phyloP scores from a whole-genome alignment of 1,140 invertebrate species.

The Carposina sasakii region DNA sequence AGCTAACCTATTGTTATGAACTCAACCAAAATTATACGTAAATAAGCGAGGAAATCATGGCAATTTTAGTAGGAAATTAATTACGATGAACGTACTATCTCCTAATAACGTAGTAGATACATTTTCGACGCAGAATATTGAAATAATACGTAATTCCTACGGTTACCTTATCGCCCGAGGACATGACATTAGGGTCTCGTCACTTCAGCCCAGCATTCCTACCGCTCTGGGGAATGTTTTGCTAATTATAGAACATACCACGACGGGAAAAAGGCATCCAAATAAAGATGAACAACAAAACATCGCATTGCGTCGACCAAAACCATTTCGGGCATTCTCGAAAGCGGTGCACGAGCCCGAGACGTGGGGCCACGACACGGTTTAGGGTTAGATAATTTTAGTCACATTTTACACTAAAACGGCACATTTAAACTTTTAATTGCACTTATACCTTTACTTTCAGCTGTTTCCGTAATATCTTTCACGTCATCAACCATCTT shows the following conservation, averaged over 20 bases:
- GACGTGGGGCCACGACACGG: constrained; percentile 68
- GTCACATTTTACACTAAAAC: constrained; percentile 67
- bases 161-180: too few relatives aligned
- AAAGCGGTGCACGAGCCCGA: constrained; percentile 57
- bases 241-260: constrained; percentile 68
- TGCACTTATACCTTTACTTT: constrained; percentile 68
- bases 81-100: too few relatives aligned
- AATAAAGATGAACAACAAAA: constrained; percentile 67
- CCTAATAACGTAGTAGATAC: too few relatives aligned
- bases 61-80: too few relatives aligned
- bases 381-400: constrained; percentile 65
- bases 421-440: constrained; percentile 62
- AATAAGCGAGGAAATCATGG: too few relatives aligned
- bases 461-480: constrained; percentile 68
- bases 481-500: constrained; percentile 71
- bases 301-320: constrained; percentile 51
- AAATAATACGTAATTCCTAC: neutral
- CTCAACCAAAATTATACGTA: too few relatives aligned
- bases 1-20: too few relatives aligned
- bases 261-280: constrained; percentile 63
- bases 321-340: constrained; percentile 62
- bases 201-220: too few relatives aligned
- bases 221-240: constrained; percentile 51
- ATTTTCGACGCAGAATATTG: too few relatives aligned
- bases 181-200: too few relatives aligned